phyloP scores from a whole-genome alignment of 1,140 invertebrate species.

The Solenopsis fugax region DNA sequence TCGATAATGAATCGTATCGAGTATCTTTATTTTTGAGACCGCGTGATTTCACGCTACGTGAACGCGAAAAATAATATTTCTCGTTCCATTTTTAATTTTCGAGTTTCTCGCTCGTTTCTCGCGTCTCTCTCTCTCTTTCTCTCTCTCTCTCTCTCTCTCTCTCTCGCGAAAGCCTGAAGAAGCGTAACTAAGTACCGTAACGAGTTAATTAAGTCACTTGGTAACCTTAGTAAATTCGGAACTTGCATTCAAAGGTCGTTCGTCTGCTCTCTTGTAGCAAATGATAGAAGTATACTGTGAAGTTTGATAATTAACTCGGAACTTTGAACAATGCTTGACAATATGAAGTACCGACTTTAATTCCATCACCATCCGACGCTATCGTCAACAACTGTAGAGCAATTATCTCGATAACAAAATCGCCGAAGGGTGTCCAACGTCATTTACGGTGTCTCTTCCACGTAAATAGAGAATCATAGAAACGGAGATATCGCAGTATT shows the following conservation, averaged over 20 bases:
- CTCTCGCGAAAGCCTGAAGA: conserved; percentile 25
- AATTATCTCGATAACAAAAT: conserved; percentile 56
- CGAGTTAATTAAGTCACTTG: conserved; percentile 62
- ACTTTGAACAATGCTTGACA: conserved; percentile 64
- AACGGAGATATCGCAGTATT: neutral
- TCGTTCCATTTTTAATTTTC: conserved; percentile 21
- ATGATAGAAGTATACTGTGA: conserved; percentile 60
- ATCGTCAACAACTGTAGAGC: conserved; percentile 31
- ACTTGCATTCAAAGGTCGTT: conserved; percentile 59
- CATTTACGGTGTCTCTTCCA: neutral
- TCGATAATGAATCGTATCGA: conserved; percentile 37
- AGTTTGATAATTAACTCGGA: conserved; percentile 64
- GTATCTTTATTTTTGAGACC: conserved; percentile 8
- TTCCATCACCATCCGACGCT: conserved; percentile 46
- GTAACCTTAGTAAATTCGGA: conserved; percentile 63
- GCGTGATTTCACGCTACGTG: neutral
- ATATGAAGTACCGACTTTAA: conserved; percentile 58
- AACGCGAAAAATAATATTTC: conserved; percentile 33
- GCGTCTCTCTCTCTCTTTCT: conserved; percentile 15
- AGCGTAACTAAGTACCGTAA: conserved; percentile 54
- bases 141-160: neutral
- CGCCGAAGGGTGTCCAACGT: neutral
- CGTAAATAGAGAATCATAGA: conserved; percentile 14
- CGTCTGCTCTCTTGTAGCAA: conserved; percentile 49
- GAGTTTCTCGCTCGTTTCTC: conserved; percentile 16